Percentiles rank a stretch among this genome's conserved stretches.
Evolutionary conservation across 2,888 invertebrate species (phyloP).

Genomic region (Abscondita cerata): DNA sequence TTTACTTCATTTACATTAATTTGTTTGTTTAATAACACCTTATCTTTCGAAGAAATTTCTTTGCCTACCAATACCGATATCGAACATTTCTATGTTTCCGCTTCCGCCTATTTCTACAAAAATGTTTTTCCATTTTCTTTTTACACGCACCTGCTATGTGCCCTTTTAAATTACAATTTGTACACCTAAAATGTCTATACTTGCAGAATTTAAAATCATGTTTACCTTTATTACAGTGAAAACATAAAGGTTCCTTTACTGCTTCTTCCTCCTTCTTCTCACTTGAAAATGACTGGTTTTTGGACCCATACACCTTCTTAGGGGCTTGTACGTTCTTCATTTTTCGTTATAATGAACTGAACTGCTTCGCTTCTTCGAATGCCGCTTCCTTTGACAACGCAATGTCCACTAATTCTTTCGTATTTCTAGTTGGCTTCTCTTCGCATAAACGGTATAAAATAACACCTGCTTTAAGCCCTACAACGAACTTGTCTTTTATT

Average conservation of each 20-base stretch:
- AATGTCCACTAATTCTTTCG: constrained; percentile 5
- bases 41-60: no score
- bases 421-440: constrained; percentile 15
- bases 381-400: neutral
- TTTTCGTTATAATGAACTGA: no score
- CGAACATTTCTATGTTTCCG: constrained; percentile 8
- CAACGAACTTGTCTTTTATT: neutral
- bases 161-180: constrained; percentile 24
- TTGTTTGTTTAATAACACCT: no score
- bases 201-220: constrained; percentile 31
- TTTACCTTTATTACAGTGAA: constrained; percentile 15
- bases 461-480: no score
- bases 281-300: no score
- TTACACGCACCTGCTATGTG: constrained; percentile 20
- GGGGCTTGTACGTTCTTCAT: no score
- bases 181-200: constrained; percentile 27
- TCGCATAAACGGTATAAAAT: no score
- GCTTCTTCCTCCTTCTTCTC: neutral
- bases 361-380: no score
- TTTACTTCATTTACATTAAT: no score
- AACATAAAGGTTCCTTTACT: constrained; percentile 2
- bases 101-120: neutral
- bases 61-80: constrained; percentile 15
- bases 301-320: no score
- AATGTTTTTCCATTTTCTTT: neutral